These are phyloP conservation scores for Brachyrhaphis roseni DNA, from an alignment of 2,797 vertebrate genomes.

Conservation along the genomic window DNA sequence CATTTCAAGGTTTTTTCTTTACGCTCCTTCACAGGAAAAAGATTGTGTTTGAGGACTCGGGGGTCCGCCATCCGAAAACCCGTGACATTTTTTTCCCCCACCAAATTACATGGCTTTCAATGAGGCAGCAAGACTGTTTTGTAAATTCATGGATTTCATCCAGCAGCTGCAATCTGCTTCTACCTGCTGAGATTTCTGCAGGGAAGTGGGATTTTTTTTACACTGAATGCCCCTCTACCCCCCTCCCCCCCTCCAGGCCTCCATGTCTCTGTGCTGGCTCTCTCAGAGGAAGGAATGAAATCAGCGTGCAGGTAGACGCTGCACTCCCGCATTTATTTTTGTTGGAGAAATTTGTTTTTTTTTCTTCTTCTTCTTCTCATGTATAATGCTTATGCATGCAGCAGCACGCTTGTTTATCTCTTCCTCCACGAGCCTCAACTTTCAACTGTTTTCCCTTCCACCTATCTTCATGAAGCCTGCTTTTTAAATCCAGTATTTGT, in stretches of 20 bases:
- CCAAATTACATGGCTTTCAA: conserved; percentile 41
- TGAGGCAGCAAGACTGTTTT: conserved; percentile 50
- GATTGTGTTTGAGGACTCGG: conserved; percentile 17
- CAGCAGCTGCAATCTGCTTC: conserved; percentile 62
- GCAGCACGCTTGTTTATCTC: conserved; percentile 14
- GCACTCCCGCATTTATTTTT: conserved; percentile 23
- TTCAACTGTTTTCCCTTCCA: conserved; percentile 12
- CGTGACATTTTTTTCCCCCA: conserved; percentile 20
- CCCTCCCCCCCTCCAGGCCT: conserved; percentile 30
- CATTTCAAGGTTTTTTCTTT: conserved; percentile 9
- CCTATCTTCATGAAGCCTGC: conserved; percentile 4
- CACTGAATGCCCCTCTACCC: conserved; percentile 57
- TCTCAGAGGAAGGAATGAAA: conserved; percentile 31
- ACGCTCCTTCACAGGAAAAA: conserved; percentile 24
- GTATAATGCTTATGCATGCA: conserved; percentile 8
- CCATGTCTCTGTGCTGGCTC: conserved; percentile 26
- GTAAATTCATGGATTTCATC: conserved; percentile 61
- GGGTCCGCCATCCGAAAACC: conserved; percentile 32
- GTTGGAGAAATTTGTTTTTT: conserved; percentile 22
- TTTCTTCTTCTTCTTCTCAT: background rate
- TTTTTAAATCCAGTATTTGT: conserved; percentile 43
- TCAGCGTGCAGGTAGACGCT: conserved; percentile 31
- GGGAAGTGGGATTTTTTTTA: conserved; percentile 65
- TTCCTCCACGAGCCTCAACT: conserved; percentile 16
- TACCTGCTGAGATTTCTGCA: conserved; percentile 68